Evolutionary conservation across 2,888 invertebrate species (phyloP).

Genomic region (Oxyteleia sp.): DNA sequence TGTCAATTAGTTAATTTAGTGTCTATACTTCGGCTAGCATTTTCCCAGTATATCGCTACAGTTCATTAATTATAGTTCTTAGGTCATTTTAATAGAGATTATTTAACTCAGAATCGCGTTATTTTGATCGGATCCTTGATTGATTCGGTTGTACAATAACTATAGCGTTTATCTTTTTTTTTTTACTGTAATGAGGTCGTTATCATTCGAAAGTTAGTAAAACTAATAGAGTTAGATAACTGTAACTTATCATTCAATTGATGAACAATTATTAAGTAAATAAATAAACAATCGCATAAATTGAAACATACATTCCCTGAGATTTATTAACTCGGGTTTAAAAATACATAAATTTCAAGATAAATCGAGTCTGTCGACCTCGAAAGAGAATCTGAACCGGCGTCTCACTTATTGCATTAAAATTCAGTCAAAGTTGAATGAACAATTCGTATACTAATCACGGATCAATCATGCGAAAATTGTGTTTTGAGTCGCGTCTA

Average conservation of each 20-base stretch:
- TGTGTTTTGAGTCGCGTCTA: conserved; percentile 23
- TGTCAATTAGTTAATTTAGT: conserved; percentile 32
- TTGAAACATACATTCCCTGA: background rate
- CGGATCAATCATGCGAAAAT: conserved; percentile 50
- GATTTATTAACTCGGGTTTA: background rate
- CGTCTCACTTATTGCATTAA: conserved; percentile 18
- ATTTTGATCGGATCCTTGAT: background rate
- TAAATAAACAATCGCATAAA: too few relatives aligned
- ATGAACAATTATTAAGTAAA: conserved; percentile 25
- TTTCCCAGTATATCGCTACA: background rate
- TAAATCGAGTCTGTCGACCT: conserved; percentile 20
- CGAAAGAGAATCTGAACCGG: conserved; percentile 21
- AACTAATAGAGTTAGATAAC: background rate
- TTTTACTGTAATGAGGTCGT: conserved; percentile 3
- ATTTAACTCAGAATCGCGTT: conserved; percentile 1
- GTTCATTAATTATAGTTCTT: conserved; percentile 9
- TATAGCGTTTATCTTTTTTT: conserved; percentile 11
- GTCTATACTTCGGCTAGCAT: conserved; percentile 10
- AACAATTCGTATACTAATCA: conserved; percentile 44
- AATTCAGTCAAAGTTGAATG: conserved; percentile 43
- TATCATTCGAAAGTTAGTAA: conserved; percentile 4
- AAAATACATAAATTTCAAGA: background rate
- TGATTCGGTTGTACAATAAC: conserved; percentile 15
- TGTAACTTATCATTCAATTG: background rate
- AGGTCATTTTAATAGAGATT: conserved; percentile 1